A percentile compares a stretch with the other conserved stretches of the same genome.
These are phyloP conservation scores for Tor tambroides DNA, from an alignment of 2,113 vertebrate species.

Conservation along the genomic window DNA sequence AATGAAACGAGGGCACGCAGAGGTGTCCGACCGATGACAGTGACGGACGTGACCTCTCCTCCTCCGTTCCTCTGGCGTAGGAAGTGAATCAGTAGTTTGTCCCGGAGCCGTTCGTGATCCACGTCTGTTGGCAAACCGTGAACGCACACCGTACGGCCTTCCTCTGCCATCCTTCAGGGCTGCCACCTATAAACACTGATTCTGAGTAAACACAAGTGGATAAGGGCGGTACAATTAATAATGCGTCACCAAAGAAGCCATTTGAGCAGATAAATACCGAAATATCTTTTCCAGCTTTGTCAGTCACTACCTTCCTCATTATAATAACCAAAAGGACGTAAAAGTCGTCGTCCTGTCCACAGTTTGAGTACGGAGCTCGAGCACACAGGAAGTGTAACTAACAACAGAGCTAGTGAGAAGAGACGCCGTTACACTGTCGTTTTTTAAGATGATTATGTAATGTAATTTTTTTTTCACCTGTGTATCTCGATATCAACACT, in stretches of 20 bases:
- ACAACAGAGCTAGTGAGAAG: slow-evolving; percentile 10
- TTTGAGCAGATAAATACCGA: neutral
- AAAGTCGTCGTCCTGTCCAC: neutral
- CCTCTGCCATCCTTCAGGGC: slow-evolving; percentile 73
- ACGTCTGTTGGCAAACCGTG: slow-evolving; percentile 74
- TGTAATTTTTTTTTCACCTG: neutral
- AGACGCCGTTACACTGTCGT: neutral
- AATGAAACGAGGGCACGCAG: slow-evolving; percentile 80
- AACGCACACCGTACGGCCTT: slow-evolving; percentile 71
- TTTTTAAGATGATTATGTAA: neutral
- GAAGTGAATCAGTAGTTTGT: slow-evolving; percentile 84
- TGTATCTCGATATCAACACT: neutral
- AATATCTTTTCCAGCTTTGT: neutral
- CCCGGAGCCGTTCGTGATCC: slow-evolving; percentile 69
- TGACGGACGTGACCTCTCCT: slow-evolving; percentile 77
- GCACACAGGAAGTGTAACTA: slow-evolving; percentile 49
- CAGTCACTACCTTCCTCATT: neutral
- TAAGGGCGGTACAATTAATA: neutral
- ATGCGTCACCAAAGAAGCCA: neutral
- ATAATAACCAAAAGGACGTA: neutral
- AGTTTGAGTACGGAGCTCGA: neutral
- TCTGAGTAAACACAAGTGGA: neutral
- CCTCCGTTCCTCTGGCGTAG: slow-evolving; percentile 80
- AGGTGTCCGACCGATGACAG: slow-evolving; percentile 59
- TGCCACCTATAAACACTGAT: slow-evolving; percentile 42